Evolutionary conservation across 2,113 vertebrate species (phyloP).

Genomic region (Halichoerus grypus): DNA sequence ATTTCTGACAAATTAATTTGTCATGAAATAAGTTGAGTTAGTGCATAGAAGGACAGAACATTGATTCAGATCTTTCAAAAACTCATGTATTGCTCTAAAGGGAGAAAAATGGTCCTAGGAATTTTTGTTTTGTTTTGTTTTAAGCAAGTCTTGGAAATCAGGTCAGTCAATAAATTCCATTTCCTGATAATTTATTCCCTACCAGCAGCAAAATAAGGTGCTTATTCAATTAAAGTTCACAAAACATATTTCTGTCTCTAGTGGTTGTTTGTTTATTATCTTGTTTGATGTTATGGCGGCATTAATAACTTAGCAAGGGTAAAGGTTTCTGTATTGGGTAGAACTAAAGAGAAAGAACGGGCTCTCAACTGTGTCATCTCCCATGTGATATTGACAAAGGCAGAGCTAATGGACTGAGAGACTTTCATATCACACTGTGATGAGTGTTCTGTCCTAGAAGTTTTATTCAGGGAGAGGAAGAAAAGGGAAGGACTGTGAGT

Average conservation of each 20-base stretch:
- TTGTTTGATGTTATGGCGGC: neutral
- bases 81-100: neutral
- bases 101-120: neutral
- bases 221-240: slow-evolving; percentile 58
- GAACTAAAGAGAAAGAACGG: neutral
- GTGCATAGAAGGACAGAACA: neutral
- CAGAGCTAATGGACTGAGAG: neutral
- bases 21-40: slow-evolving; percentile 43
- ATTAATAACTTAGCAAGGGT: neutral
- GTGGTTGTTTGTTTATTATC: neutral
- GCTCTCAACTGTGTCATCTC: neutral
- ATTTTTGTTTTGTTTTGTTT: slow-evolving; percentile 71
- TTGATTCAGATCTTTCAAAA: slow-evolving; percentile 26
- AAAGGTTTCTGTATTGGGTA: neutral
- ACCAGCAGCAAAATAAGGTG: neutral
- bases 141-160: slow-evolving; percentile 79
- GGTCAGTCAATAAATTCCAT: slow-evolving; percentile 62
- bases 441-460: neutral
- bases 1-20: slow-evolving; percentile 67
- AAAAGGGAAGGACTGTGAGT: neutral
- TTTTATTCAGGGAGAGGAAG: neutral
- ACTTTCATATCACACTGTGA: neutral
- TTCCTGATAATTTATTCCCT: slow-evolving; percentile 62
- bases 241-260: neutral
- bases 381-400: accelerated